Base-by-base conservation (phyloP, 2,113 vertebrate species). In the Pyxicephalus adspersus region DNA sequence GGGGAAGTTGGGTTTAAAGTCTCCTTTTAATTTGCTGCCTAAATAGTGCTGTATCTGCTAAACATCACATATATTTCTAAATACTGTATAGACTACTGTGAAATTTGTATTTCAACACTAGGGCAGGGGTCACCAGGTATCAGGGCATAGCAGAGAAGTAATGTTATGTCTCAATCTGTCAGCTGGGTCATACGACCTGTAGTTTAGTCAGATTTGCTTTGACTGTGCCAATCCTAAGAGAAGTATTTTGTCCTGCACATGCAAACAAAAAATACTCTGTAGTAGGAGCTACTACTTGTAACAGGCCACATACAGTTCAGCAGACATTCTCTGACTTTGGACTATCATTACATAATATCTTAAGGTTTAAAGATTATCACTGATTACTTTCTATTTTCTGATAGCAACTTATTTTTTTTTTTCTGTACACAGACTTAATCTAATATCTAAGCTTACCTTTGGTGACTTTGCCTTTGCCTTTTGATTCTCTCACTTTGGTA, bases 401-500 rank as follows among this genome's bases (percentile, higher is more conserved):
- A 63, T 77, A 19, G 45, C 26, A 22, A 8, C 23, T 22, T 52
- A 13, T 25, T 77, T n/a, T 63, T n/a, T 20, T 4, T 63, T n/a
- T 20, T 4, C 2, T 51, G 25, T 22, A 51, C 17, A 50, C 3
- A 26, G 7, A 45, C 1, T 28, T 19, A 19, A 57, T 52, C 64
- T 70, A 29, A 64, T 0, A 1, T 7, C 11, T 22, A 61, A 76
- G 22, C 83, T 89, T 87, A 96, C 95, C 95, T 92, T 95, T 96
- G 63, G 82, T 28, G 51, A 92, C 94, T 89, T 94, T 95, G 76
- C 90, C 86, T 88, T 95, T 97, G 70, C 93, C 93, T 89, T 96
- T 97, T 70, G 90, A 87, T 86, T 96, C 95, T 85, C 87, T 93
- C 87, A 92, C 94, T 85, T 95, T 96, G 38, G 89, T 85, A 34